These are phyloP conservation scores for Magallana ariakensis DNA, from an alignment of 1,140 invertebrate species.

Conservation along the genomic window DNA sequence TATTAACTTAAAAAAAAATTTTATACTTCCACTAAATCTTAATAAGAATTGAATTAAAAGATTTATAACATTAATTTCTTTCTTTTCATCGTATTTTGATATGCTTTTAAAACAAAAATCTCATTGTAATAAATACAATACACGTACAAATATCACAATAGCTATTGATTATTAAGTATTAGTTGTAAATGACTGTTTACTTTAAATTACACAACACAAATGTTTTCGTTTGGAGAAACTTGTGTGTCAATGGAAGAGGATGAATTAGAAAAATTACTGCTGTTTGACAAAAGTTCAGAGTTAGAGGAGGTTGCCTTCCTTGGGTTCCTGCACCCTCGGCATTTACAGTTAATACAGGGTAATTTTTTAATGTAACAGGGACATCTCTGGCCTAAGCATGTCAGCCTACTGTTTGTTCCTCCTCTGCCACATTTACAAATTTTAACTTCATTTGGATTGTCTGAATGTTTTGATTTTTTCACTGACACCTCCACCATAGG, in stretches of 20 bases:
- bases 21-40: no score
- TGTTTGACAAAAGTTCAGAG: background rate
- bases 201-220: background rate
- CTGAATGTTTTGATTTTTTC: conserved; percentile 19
- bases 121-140: no score
- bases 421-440: conserved; percentile 94
- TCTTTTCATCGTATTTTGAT: no score
- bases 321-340: conserved; percentile 94
- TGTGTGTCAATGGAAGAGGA: background rate
- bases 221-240: conserved; percentile 19
- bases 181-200: no score
- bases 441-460: conserved; percentile 49
- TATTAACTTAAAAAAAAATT: no score
- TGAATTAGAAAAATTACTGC: background rate
- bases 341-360: conserved; percentile 91
- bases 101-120: no score
- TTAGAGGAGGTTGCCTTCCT: conserved; percentile 71
- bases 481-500: background rate
- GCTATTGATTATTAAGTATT: no score
- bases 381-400: conserved; percentile 95
- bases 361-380: conserved; percentile 93
- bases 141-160: no score
- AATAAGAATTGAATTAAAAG: no score
- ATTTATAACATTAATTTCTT: no score
- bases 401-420: conserved; percentile 92